These are phyloP conservation scores for Sebastes oblongus DNA, from an alignment of 2,797 vertebrate genomes.

Conservation along the genomic window DNA sequence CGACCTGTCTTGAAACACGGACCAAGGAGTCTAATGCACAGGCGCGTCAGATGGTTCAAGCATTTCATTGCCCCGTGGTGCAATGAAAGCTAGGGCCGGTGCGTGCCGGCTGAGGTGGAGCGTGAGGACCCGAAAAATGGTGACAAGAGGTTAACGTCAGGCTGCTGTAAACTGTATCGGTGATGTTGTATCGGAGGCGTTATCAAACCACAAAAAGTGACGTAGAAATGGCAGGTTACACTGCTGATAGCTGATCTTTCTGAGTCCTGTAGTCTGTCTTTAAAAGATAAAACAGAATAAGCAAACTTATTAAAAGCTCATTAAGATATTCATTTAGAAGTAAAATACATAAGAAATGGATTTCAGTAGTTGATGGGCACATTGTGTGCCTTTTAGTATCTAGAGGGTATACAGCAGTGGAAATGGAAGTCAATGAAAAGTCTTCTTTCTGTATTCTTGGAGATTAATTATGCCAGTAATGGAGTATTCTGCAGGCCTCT, in stretches of 20 bases:
- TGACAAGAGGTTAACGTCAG: too few species aligned
- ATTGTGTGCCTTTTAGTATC: background rate
- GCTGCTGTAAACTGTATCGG: too few species aligned
- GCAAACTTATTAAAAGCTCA: background rate
- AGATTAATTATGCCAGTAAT: constrained; percentile 28
- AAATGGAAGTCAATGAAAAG: background rate
- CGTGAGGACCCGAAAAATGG: too few species aligned
- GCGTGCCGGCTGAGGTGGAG: too few species aligned
- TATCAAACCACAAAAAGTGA: background rate
- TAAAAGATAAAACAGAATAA: background rate
- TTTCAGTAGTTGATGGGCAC: background rate
- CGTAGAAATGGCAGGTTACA: background rate
- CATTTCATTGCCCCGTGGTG: too few species aligned
- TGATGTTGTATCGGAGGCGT: too few species aligned
- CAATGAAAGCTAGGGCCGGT: too few species aligned
- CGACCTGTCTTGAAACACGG: too few species aligned
- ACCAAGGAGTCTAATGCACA: too few species aligned
- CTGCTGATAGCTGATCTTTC: background rate
- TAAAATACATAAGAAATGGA: background rate
- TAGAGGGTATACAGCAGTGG: background rate
- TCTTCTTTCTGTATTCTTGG: constrained; percentile 10
- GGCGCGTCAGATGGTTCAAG: too few species aligned
- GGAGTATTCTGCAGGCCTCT: background rate
- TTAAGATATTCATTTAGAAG: background rate
- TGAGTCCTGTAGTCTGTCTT: background rate